Conservation (phyloP, 1,140 invertebrate species). For the Drosophila kikkawai region DNA sequence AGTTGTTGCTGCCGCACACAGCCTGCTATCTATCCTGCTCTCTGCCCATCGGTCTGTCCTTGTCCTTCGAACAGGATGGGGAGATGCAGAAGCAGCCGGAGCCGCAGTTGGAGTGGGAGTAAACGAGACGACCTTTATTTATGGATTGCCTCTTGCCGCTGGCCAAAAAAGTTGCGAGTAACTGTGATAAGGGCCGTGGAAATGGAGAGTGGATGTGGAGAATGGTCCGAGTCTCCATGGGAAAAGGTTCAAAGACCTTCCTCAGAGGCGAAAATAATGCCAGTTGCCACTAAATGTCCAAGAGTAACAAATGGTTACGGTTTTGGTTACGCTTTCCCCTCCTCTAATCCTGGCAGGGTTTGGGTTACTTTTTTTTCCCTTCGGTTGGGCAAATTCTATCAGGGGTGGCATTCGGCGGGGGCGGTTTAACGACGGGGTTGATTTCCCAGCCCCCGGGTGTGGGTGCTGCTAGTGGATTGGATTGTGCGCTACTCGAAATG, state of each 20-base stretch:
- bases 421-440: slow-evolving; percentile 20
- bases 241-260: slow-evolving; percentile 23
- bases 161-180: slow-evolving; percentile 3
- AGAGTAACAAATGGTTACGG: slow-evolving; percentile 25
- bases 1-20: slow-evolving; percentile 9
- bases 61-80: neutral
- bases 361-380: slow-evolving; percentile 2
- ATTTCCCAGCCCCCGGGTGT: slow-evolving; percentile 15
- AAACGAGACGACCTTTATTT: slow-evolving; percentile 37
- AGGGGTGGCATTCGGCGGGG: slow-evolving; percentile 9
- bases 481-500: slow-evolving; percentile 6
- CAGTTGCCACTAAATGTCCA: slow-evolving; percentile 21
- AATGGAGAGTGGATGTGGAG: slow-evolving; percentile 12
- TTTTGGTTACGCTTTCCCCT: slow-evolving; percentile 11
- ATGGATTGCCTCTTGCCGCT: slow-evolving; percentile 16
- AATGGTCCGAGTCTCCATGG: slow-evolving; percentile 3
- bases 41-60: slow-evolving; percentile 11
- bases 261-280: slow-evolving; percentile 2
- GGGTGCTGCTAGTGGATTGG: slow-evolving; percentile 1
- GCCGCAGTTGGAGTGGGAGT: slow-evolving; percentile 13
- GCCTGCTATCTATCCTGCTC: slow-evolving; percentile 24
- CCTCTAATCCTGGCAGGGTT: slow-evolving; percentile 3
- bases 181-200: slow-evolving; percentile 20
- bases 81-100: neutral
- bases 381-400: neutral